phyloP scores from a whole-genome alignment of 2,888 invertebrate species.

The Spisula subtruncata region DNA sequence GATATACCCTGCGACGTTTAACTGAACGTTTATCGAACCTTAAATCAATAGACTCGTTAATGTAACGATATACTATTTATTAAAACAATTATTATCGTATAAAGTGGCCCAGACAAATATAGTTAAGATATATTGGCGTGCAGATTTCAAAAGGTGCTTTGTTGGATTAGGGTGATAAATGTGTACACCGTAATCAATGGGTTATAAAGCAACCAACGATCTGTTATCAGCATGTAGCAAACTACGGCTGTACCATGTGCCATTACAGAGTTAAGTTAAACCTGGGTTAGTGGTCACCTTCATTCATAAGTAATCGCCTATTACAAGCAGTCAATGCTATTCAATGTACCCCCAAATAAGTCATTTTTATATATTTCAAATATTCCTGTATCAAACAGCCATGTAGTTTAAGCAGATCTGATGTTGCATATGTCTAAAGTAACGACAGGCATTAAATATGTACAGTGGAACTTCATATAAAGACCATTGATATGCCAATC shows the following conservation, averaged over 20 bases:
- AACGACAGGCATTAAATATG: no score
- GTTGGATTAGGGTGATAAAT: conserved; percentile 13
- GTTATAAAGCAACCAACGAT: neutral
- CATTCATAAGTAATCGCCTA: neutral
- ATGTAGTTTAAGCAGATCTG: neutral
- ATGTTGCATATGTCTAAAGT: no score
- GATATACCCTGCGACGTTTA: neutral
- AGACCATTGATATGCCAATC: no score
- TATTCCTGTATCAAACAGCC: neutral
- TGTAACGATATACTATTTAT: conserved; percentile 18
- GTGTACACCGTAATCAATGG: neutral
- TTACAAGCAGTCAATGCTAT: no score
- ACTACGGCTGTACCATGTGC: neutral
- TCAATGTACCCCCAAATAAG: no score
- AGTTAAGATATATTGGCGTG: neutral
- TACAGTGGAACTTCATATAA: no score
- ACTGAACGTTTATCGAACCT: conserved; percentile 1
- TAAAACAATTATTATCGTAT: conserved; percentile 26
- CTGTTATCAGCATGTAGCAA: neutral
- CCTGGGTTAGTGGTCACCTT: neutral
- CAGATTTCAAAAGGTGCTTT: conserved; percentile 22
- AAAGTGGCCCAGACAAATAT: neutral
- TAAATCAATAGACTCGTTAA: conserved; percentile 6
- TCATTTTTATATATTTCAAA: neutral
- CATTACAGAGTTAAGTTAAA: neutral